A percentile compares a stretch with the other conserved stretches of the same genome.
Conservation (phyloP, 2,113 vertebrate genomes). For the Notiomystis cincta region DNA sequence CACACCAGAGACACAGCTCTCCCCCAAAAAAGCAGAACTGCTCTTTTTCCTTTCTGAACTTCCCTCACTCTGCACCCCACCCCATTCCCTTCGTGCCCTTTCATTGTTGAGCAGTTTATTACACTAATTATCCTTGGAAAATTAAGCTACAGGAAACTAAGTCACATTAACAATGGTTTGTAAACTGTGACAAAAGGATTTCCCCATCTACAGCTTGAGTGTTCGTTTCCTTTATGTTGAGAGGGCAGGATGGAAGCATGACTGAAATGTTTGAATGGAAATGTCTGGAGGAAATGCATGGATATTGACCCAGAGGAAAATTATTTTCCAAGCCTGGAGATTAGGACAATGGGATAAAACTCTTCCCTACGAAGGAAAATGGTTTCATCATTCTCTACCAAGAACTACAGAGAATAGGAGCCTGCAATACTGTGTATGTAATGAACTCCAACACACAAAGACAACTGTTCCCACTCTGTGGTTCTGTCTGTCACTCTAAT, state of each 20-base stretch:
- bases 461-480: neutral
- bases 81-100: neutral
- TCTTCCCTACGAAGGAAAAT: neutral
- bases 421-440: neutral
- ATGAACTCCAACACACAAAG: neutral
- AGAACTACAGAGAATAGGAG: neutral
- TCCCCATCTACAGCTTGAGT: neutral
- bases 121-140: neutral
- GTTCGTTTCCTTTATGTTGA: neutral
- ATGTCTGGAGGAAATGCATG: neutral
- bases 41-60: neutral
- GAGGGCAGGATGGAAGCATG: neutral
- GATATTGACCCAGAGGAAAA: neutral
- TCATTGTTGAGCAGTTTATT: neutral
- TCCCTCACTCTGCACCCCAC: neutral
- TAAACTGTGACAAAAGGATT: neutral
- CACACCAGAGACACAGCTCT: neutral
- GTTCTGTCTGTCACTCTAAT: neutral
- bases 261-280: neutral
- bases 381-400: neutral
- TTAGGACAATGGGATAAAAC: neutral
- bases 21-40: neutral
- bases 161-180: neutral
- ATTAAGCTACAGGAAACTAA: slow-evolving; percentile 1
- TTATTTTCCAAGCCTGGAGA: neutral